These are phyloP conservation scores for Limnephilus lunatus DNA, from an alignment of 2,888 invertebrate species.

Conservation along the genomic window DNA sequence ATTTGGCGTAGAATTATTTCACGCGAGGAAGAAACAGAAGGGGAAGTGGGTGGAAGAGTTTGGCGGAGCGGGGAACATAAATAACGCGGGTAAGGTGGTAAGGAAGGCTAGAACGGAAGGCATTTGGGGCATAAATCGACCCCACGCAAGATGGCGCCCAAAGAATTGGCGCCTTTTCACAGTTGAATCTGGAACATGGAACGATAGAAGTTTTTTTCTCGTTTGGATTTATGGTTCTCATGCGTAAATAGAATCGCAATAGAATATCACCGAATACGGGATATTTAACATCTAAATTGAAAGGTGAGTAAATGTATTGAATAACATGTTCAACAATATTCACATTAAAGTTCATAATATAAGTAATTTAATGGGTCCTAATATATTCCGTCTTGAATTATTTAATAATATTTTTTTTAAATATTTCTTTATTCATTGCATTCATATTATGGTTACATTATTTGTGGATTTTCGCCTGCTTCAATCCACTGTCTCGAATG, in stretches of 20 bases:
- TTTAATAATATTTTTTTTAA: no score
- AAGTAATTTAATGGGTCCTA: no score
- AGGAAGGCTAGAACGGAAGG: slow-evolving; percentile 49
- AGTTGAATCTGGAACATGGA: slow-evolving; percentile 14
- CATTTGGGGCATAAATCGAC: slow-evolving; percentile 57
- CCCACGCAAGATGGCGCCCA: slow-evolving; percentile 43
- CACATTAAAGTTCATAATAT: no score
- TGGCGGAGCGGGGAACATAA: slow-evolving; percentile 38
- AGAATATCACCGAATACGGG: not conserved
- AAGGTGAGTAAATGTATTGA: not conserved
- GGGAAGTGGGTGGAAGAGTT: not conserved
- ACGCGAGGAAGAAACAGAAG: not conserved
- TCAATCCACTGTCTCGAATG: no score
- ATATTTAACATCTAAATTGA: not conserved
- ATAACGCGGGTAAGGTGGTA: slow-evolving; percentile 47
- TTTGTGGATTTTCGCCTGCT: no score
- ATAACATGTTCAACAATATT: no score
- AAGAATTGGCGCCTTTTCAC: slow-evolving; percentile 42
- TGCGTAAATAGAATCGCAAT: slow-evolving; percentile 10
- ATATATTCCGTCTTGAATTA: no score
- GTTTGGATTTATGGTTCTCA: slow-evolving; percentile 31
- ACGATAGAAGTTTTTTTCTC: slow-evolving; percentile 23
- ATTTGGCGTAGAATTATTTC: not conserved
- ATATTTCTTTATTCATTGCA: no score
- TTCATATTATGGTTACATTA: no score